Evolutionary conservation across 2,797 vertebrate genomes (phyloP).

Genomic region (Sebastes matsubarae): DNA sequence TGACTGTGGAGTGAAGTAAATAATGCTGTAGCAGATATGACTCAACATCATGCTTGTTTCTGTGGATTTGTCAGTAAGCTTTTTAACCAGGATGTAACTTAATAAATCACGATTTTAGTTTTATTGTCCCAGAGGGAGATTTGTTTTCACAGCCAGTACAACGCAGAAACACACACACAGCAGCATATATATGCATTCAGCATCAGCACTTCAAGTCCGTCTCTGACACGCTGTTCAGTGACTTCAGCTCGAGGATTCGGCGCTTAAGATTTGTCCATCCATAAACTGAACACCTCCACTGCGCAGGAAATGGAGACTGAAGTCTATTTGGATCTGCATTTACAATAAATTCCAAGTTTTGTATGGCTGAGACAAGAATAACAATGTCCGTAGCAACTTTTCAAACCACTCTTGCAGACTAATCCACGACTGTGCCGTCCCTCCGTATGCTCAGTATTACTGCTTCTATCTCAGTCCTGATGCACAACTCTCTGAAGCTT

Average conservation of each 20-base stretch:
- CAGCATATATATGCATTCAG: background rate
- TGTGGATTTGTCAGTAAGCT: background rate
- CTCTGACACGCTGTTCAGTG: background rate
- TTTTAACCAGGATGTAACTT: background rate
- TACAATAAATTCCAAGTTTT: background rate
- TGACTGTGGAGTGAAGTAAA: constrained; percentile 23
- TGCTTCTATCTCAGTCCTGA: background rate
- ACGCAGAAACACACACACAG: background rate
- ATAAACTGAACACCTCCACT: background rate
- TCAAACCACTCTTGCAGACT: background rate
- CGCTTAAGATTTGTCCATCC: background rate
- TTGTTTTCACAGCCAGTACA: background rate
- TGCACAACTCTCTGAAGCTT: background rate
- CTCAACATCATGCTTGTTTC: background rate
- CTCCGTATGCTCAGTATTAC: background rate
- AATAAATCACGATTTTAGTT: background rate
- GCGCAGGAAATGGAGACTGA: background rate
- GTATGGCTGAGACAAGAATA: background rate
- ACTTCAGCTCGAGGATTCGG: background rate
- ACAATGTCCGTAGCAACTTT: background rate
- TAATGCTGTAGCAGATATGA: background rate
- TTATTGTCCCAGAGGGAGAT: background rate
- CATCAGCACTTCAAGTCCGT: background rate
- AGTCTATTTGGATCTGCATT: background rate
- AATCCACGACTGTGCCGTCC: background rate